Conservation (phyloP, 1,140 invertebrate species). For the Uloborus diversus region DNA sequence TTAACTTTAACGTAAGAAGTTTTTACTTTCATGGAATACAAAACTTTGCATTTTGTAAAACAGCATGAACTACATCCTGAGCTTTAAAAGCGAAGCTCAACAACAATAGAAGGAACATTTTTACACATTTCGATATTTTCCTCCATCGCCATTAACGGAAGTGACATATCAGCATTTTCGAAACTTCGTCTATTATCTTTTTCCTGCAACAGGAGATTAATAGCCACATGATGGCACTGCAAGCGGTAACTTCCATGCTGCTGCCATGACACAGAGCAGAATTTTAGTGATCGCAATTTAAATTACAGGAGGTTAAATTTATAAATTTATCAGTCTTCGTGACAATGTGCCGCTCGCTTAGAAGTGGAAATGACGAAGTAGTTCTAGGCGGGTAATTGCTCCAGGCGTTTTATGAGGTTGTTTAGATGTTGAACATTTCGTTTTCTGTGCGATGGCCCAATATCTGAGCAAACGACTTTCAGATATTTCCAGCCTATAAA, state of each 20-base stretch:
- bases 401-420: not conserved
- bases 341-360: no score
- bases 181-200: not conserved
- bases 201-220: not conserved
- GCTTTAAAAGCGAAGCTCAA: no score
- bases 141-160: not conserved
- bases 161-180: not conserved
- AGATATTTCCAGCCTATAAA: no score
- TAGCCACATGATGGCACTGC: no score
- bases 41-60: no score
- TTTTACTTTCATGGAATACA: no score
- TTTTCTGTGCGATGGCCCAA: no score
- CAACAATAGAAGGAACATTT: not conserved
- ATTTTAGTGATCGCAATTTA: slow-evolving; percentile 5
- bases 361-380: not conserved
- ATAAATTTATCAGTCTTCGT: not conserved
- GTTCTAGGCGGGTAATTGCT: not conserved
- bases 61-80: no score
- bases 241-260: not conserved
- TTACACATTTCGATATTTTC: no score
- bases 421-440: not conserved
- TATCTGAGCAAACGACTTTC: no score
- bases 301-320: slow-evolving; percentile 31
- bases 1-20: no score
- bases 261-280: not conserved